These are phyloP conservation scores for Heliconius nattereri DNA, from an alignment of 1,140 invertebrate species.

Conservation along the genomic window DNA sequence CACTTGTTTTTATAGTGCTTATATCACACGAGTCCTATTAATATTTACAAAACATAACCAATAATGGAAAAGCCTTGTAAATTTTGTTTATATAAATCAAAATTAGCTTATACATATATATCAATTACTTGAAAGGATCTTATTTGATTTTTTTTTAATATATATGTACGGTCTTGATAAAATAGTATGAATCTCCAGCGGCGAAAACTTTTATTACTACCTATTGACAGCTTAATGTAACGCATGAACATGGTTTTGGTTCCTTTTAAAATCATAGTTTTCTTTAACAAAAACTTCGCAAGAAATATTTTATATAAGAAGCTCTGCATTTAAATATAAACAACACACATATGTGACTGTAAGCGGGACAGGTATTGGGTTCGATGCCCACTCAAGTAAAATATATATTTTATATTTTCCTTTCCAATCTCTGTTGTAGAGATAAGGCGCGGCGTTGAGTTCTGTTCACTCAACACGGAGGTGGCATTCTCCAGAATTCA, in stretches of 20 bases:
- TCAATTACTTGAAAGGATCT: slow-evolving; percentile 19
- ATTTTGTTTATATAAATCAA: background rate
- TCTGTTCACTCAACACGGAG: no score
- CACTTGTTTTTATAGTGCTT: background rate
- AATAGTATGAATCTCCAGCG: slow-evolving; percentile 10
- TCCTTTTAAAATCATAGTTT: background rate
- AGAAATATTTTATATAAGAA: no score
- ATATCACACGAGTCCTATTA: no score
- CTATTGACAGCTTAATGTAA: background rate
- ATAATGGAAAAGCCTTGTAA: background rate
- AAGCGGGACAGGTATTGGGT: no score
- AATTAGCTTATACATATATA: background rate
- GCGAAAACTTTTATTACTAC: background rate
- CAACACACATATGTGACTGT: no score
- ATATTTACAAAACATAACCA: background rate
- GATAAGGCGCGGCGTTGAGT: no score
- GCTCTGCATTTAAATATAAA: no score
- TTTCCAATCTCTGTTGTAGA: no score
- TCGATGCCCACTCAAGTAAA: no score
- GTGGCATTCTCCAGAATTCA: no score
- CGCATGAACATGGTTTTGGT: background rate
- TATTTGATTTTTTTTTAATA: slow-evolving; percentile 18
- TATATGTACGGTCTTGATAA: slow-evolving; percentile 1
- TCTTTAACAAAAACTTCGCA: background rate
- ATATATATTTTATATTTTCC: no score